These are phyloP conservation scores for Strigops habroptila DNA, from an alignment of 2,113 vertebrate genomes.

Conservation along the genomic window DNA sequence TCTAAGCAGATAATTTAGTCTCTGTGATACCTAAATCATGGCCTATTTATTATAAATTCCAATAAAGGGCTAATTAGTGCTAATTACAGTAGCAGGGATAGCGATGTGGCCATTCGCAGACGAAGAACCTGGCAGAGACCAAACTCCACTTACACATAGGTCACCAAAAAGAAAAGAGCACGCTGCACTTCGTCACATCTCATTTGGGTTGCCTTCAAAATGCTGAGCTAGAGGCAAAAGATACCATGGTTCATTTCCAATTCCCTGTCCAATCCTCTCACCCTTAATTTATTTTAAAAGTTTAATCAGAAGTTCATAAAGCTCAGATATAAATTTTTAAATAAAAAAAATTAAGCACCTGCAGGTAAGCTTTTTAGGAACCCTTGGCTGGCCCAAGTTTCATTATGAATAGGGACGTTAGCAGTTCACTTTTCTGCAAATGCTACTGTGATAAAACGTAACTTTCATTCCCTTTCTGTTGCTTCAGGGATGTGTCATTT, in stretches of 20 bases:
- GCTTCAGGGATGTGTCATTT: slow-evolving; percentile 59
- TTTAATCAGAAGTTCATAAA: slow-evolving; percentile 64
- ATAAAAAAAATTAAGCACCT: slow-evolving; percentile 38
- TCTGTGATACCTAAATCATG: slow-evolving; percentile 8
- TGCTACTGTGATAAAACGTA: slow-evolving; percentile 35
- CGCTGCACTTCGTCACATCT: slow-evolving; percentile 38
- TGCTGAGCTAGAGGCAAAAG: slow-evolving; percentile 62
- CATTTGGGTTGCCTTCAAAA: slow-evolving; percentile 59
- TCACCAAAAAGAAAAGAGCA: slow-evolving; percentile 41
- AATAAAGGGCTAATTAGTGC: slow-evolving; percentile 10
- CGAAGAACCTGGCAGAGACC: slow-evolving; percentile 31
- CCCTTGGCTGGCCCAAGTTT: background rate
- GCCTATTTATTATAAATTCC: slow-evolving; percentile 43
- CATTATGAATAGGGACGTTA: background rate
- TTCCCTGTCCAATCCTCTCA: slow-evolving; percentile 38
- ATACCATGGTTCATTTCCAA: slow-evolving; percentile 52
- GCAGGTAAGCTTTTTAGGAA: slow-evolving; percentile 52
- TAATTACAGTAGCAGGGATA: slow-evolving; percentile 14
- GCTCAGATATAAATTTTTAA: slow-evolving; percentile 53
- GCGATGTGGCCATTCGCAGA: background rate
- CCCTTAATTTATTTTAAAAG: slow-evolving; percentile 66
- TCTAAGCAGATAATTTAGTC: background rate
- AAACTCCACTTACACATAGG: background rate
- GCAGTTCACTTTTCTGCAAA: slow-evolving; percentile 22
- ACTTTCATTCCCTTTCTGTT: slow-evolving; percentile 23